Percentiles rank a stretch among this genome's conserved stretches.
phyloP scores from a whole-genome alignment of 1,140 invertebrate species.

The Alviniconcha marisindica region DNA sequence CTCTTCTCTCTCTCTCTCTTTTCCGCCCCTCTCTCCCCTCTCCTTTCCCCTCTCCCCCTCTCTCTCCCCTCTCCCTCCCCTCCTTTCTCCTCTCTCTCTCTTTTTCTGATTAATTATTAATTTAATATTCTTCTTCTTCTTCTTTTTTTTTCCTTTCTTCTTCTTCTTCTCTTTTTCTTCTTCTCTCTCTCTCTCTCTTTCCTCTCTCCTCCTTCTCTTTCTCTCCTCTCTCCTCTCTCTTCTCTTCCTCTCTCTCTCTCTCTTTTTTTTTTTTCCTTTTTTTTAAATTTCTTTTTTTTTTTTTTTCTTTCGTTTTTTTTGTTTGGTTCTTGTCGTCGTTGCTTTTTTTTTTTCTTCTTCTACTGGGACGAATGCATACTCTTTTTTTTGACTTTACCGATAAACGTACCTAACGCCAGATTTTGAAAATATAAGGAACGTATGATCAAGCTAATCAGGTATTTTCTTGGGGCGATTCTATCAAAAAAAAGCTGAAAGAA shows the following conservation, averaged over 20 bases:
- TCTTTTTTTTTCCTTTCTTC: background rate
- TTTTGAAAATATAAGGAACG: too few relatives aligned
- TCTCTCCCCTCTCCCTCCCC: too few relatives aligned
- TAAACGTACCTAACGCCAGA: too few relatives aligned
- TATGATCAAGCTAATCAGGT: too few relatives aligned
- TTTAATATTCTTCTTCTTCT: background rate
- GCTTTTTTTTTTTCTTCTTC: background rate
- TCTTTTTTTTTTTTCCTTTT: background rate
- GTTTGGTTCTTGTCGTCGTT: background rate
- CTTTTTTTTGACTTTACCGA: too few relatives aligned
- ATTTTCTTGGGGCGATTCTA: too few relatives aligned
- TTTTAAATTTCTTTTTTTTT: background rate
- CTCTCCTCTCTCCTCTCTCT: background rate
- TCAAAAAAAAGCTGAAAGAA: too few relatives aligned
- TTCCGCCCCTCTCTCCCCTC: too few relatives aligned
- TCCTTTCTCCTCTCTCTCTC: too few relatives aligned
- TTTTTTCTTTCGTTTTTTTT: background rate
- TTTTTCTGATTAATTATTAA: background rate
- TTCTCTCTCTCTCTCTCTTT: conserved; percentile 1
- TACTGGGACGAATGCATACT: too few relatives aligned
- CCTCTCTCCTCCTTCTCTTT: background rate
- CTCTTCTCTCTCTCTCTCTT: too few relatives aligned
- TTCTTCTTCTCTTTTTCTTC: background rate
- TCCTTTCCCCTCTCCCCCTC: too few relatives aligned
- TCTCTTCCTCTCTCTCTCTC: background rate